phyloP scores from a whole-genome alignment of 35 echinoderm and acorn worm species.

The Heliocidaris tuberculata region DNA sequence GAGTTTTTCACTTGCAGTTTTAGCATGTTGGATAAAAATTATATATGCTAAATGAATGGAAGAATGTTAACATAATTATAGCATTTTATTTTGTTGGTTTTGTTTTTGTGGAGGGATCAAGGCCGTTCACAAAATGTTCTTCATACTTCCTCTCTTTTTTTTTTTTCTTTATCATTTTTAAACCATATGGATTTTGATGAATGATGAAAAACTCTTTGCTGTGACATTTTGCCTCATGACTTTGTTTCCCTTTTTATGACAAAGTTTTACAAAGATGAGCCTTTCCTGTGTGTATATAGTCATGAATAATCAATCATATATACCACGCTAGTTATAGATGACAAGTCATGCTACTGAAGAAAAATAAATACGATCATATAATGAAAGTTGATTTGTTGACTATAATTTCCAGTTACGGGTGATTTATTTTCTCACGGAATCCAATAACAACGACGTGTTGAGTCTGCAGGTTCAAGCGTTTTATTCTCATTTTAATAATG shows the following conservation, averaged over 20 bases:
- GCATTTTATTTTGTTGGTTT: too few relatives aligned
- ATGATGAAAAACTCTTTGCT: neutral
- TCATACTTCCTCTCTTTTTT: too few relatives aligned
- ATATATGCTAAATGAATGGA: too few relatives aligned
- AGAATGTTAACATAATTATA: too few relatives aligned
- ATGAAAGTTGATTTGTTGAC: neutral
- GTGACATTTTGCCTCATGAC: too few relatives aligned
- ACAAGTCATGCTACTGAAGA: neutral
- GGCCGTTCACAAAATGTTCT: too few relatives aligned
- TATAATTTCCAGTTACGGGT: neutral
- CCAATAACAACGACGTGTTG: neutral
- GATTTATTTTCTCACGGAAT: conserved; percentile 12
- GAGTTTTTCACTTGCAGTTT: too few relatives aligned
- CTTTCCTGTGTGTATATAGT: neutral
- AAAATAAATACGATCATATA: neutral
- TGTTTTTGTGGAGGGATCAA: too few relatives aligned
- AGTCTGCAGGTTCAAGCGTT: neutral
- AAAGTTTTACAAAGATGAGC: neutral
- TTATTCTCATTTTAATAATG: neutral
- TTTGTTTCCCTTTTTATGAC: neutral
- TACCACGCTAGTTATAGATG: neutral
- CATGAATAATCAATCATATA: neutral
- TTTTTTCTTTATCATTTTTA: too few relatives aligned
- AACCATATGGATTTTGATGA: too few relatives aligned
- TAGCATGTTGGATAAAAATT: too few relatives aligned